Percentiles rank a stretch among this genome's conserved stretches.
Conservation (phyloP, 2,888 invertebrate genomes). For the Sphaerolaimus hirsutus region DNA sequence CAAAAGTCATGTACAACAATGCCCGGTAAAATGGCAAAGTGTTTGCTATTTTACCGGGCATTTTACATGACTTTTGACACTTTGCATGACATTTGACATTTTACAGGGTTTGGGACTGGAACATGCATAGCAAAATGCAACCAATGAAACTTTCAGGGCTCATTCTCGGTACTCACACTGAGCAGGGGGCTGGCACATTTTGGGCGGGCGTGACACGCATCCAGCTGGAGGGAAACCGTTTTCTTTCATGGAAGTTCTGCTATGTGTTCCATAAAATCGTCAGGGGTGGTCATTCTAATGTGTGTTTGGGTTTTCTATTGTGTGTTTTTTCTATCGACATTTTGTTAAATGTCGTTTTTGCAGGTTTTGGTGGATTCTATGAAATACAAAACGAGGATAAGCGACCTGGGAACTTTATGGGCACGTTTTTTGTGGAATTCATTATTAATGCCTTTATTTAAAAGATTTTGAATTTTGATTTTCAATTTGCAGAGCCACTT, state of each 20-base stretch:
- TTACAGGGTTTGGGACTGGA: too few species aligned
- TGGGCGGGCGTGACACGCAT: slow-evolving; percentile 50
- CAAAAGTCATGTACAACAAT: too few species aligned
- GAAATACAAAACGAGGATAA: slow-evolving; percentile 13
- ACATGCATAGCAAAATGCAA: too few species aligned
- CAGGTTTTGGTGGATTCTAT: slow-evolving; percentile 7
- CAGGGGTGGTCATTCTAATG: slow-evolving; percentile 71
- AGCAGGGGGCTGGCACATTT: slow-evolving; percentile 66
- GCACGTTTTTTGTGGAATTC: slow-evolving; percentile 5
- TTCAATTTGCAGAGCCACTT: background rate
- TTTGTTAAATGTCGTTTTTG: background rate
- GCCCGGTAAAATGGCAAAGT: too few species aligned
- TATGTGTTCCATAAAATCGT: slow-evolving; percentile 84
- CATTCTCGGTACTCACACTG: slow-evolving; percentile 78
- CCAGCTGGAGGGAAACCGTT: slow-evolving; percentile 68
- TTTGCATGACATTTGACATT: too few species aligned
- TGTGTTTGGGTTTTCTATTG: slow-evolving; percentile 20
- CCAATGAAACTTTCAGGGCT: slow-evolving; percentile 13
- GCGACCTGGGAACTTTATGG: slow-evolving; percentile 22
- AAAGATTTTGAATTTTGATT: too few species aligned
- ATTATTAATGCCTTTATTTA: too few species aligned
- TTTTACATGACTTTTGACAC: too few species aligned
- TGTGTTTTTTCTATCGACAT: background rate
- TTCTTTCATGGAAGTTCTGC: slow-evolving; percentile 95
- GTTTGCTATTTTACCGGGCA: too few species aligned